phyloP scores from a whole-genome alignment of 2,888 invertebrate genomes.

The Saturnia japonica region DNA sequence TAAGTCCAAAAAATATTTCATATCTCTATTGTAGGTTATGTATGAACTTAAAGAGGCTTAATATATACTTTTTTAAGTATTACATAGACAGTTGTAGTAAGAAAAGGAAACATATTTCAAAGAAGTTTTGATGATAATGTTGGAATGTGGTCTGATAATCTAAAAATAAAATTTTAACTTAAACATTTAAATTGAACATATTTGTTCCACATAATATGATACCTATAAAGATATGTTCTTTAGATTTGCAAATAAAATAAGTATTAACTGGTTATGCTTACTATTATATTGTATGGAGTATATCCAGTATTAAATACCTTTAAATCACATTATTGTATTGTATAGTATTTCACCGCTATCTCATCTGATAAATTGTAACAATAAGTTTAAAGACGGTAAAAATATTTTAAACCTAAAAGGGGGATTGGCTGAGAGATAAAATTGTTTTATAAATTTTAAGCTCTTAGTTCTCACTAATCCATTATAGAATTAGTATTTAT shows the following conservation, averaged over 20 bases:
- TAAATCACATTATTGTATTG: not conserved
- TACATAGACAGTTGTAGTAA: not conserved
- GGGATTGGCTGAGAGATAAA: too few species aligned
- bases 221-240: not conserved
- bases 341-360: not conserved
- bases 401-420: not conserved
- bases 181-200: not conserved
- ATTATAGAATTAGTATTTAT: not conserved
- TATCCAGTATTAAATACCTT: not conserved
- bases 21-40: not conserved
- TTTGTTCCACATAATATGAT: not conserved
- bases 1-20: not conserved
- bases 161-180: not conserved
- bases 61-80: not conserved
- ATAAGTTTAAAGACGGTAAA: not conserved
- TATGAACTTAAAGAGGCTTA: not conserved
- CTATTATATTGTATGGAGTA: not conserved
- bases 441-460: not conserved
- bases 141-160: not conserved
- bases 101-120: too few species aligned
- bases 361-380: not conserved
- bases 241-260: not conserved
- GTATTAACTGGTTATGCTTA: not conserved
- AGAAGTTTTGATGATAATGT: too few species aligned
- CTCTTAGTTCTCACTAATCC: not conserved